Evolutionary conservation across 2,888 invertebrate species (phyloP), one percentile per base, ranked within the genome.

Genomic region (Eumerus sabulonum): DNA sequence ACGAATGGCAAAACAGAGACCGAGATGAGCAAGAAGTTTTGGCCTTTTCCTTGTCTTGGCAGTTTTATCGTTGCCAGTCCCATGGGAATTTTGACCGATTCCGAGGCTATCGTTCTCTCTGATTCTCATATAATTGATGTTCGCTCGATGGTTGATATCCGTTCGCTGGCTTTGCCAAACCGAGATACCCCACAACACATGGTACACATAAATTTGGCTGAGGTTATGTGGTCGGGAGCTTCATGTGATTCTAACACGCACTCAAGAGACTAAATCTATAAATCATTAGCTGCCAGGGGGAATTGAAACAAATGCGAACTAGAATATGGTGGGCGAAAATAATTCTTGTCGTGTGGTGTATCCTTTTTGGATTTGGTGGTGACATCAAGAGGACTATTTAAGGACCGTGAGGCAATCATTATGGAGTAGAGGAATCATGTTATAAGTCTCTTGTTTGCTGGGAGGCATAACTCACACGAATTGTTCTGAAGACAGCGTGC

Each of bases 61-160:
- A 19, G 56, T 53, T 67, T 57, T 47, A 72, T 67, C 68, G 63
- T 60, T 47, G 42, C 11, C 12, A 51, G 40, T 47, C 60, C 13
- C 60, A 12, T 12, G 19, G 64, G 50, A 42, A 48, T n/a, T 14
- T 18, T 42, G 14, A n/a, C 17, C 67, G 9, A 14, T 12, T 35
- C 36, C 9, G 7, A 9, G 48, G 19, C 27, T 35, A 9, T 11
- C 56, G 17, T 13, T 35, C 60, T n/a, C 40, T 1, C 3, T 27
- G 27, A n/a, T n/a, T n/a, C n/a, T n/a, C n/a, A n/a, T 27, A 27
- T 51, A 50, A 40, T 60, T 50, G 50, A 36, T 66, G 66, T 71
- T 56, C 48, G 45, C 45, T 45, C 44, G 16, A 40, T 44, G 40
- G 64, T 36, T 36, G 40, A 53, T 35, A 54, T 17, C 13, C 13